A percentile compares a stretch with the other conserved stretches of the same genome.
Conservation (phyloP, 2,888 invertebrate genomes). For the Sericinus montela region DNA sequence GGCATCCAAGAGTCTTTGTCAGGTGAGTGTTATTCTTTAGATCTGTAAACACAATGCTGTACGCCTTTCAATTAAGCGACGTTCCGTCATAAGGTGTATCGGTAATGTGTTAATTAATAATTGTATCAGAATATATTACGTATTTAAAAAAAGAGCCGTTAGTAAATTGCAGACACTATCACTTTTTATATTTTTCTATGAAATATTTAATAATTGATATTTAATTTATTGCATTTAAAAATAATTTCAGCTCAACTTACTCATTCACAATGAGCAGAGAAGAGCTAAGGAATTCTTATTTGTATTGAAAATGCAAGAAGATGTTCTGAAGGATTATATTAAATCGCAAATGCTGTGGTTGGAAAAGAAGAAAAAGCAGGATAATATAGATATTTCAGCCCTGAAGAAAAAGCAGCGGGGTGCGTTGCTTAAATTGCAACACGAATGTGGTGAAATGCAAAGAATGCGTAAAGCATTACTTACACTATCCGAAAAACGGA, state of each 20-base stretch:
- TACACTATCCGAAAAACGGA: constrained; percentile 62
- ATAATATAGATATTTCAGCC: constrained; percentile 67
- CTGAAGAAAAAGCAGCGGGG: constrained; percentile 84
- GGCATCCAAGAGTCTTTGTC: constrained; percentile 73
- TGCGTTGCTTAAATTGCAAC: constrained; percentile 81
- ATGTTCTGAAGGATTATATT: constrained; percentile 69
- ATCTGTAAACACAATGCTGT: constrained; percentile 48
- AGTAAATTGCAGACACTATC: no score
- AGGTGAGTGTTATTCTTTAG: constrained; percentile 66
- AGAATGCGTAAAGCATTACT: constrained; percentile 71
- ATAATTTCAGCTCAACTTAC: constrained; percentile 66
- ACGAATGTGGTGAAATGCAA: constrained; percentile 84
- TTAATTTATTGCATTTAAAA: constrained; percentile 12
- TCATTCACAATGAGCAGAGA: constrained; percentile 73
- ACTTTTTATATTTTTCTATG: no score
- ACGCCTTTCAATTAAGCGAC: constrained; percentile 11
- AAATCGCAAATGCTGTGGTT: constrained; percentile 72
- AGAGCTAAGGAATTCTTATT: constrained; percentile 68
- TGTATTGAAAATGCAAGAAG: constrained; percentile 70
- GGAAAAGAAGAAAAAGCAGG: constrained; percentile 68
- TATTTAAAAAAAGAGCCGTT: no score
- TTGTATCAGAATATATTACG: background rate
- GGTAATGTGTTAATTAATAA: constrained; percentile 2
- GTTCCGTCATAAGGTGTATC: constrained; percentile 1
- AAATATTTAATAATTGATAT: no score